Percentiles rank a stretch among this genome's conserved stretches.
Evolutionary conservation across 2,113 vertebrate genomes (phyloP).

Genomic region (Cyphomyrus plagiostoma): DNA sequence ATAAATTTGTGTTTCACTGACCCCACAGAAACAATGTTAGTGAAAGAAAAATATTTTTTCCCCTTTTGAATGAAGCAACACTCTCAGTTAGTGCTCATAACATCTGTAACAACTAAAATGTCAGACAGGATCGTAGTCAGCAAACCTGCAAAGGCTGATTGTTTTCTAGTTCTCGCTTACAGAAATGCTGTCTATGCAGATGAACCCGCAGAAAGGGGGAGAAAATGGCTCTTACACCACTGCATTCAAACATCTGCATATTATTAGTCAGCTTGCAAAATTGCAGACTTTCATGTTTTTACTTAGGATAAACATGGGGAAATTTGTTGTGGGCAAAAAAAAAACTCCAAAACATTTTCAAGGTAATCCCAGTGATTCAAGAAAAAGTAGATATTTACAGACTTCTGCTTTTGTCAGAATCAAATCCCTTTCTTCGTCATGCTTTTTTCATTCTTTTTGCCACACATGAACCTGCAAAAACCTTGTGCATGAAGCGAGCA

Average conservation of each 20-base stretch:
- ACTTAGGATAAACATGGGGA: neutral
- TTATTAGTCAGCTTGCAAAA: neutral
- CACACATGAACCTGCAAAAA: neutral
- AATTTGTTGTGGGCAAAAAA: neutral
- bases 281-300: neutral
- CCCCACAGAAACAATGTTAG: neutral
- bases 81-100: neutral
- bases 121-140: neutral
- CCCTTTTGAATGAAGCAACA: neutral
- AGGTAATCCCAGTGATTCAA: neutral
- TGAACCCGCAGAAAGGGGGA: neutral
- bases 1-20: neutral
- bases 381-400: neutral
- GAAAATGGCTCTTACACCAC: neutral
- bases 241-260: neutral
- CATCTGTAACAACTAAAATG: neutral
- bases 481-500: no score
- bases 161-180: slow-evolving; percentile 20
- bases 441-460: neutral
- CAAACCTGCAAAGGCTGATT: neutral
- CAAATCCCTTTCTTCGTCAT: neutral
- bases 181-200: neutral
- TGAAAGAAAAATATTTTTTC: neutral
- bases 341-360: neutral
- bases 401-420: slow-evolving; percentile 5